These are phyloP conservation scores for Tipula lateralis DNA, from an alignment of 2,888 invertebrate species.

Conservation along the genomic window DNA sequence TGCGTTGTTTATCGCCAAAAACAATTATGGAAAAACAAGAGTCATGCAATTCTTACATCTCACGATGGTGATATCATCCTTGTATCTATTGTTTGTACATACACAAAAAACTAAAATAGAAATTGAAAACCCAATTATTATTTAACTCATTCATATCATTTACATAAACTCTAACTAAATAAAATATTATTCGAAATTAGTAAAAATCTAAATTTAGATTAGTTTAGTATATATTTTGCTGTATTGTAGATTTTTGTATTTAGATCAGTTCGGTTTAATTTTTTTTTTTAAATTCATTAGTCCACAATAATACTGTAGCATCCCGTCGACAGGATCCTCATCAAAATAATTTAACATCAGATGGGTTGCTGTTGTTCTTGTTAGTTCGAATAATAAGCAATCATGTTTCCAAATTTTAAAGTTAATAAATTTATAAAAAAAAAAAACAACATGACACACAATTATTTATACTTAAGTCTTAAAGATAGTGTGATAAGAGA, in stretches of 20 bases:
- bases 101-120: neutral
- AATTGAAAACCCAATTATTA: neutral
- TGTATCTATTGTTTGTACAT: neutral
- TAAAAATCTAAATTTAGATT: neutral
- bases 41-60: neutral
- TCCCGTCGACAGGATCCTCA: neutral
- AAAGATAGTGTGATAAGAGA: neutral
- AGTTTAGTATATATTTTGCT: neutral
- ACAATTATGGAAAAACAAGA: neutral
- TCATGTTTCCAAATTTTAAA: too few species aligned
- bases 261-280: neutral
- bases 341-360: neutral
- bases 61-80: neutral
- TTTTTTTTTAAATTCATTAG: neutral
- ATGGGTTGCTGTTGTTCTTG: neutral
- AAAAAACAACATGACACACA: slow-evolving; percentile 5
- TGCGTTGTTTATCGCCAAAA: neutral
- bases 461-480: neutral
- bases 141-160: neutral
- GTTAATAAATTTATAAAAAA: too few species aligned
- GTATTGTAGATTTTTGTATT: neutral
- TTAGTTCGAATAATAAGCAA: neutral
- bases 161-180: neutral
- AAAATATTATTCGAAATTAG: neutral
- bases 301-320: slow-evolving; percentile 19